These are phyloP conservation scores for Drosophila ezoana DNA, from an alignment of 2,888 invertebrate species.

Conservation along the genomic window DNA sequence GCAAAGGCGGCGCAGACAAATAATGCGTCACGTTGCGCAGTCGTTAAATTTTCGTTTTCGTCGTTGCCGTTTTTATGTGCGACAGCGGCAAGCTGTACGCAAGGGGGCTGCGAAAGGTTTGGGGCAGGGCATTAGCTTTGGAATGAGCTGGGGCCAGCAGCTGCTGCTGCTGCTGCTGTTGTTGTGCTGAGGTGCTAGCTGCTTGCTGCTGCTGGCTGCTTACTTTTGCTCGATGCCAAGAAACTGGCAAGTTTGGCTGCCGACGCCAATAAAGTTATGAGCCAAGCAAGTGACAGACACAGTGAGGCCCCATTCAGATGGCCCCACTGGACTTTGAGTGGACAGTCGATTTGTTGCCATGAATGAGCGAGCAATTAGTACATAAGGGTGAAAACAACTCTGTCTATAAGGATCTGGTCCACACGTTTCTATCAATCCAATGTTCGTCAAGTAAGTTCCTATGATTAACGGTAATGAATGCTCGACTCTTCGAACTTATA, in stretches of 20 bases:
- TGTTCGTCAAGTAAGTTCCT: no score
- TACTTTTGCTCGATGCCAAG: slow-evolving; percentile 66
- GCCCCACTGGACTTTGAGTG: slow-evolving; percentile 7
- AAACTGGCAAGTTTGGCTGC: slow-evolving; percentile 74
- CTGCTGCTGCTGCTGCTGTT: slow-evolving; percentile 23
- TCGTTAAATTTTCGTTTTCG: slow-evolving; percentile 79
- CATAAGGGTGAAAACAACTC: background rate
- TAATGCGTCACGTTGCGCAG: slow-evolving; percentile 78
- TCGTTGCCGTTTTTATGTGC: slow-evolving; percentile 74
- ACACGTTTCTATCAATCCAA: no score
- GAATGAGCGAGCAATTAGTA: background rate
- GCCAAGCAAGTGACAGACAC: slow-evolving; percentile 29
- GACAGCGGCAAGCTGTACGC: slow-evolving; percentile 44
- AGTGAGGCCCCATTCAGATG: slow-evolving; percentile 30
- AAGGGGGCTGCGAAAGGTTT: slow-evolving; percentile 8
- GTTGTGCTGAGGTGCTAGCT: slow-evolving; percentile 34
- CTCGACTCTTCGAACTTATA: no score
- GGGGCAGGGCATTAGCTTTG: slow-evolving; percentile 15
- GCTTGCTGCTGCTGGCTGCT: slow-evolving; percentile 44
- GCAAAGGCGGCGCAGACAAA: slow-evolving; percentile 65
- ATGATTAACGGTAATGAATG: no score
- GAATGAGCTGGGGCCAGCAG: slow-evolving; percentile 51
- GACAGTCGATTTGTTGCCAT: background rate
- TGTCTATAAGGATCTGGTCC: no score
- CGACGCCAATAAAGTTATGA: slow-evolving; percentile 68